Evolutionary conservation across 2,113 vertebrate species (phyloP), one percentile per base, ranked within the genome.

Genomic region (Myrmecophaga tridactyla): DNA sequence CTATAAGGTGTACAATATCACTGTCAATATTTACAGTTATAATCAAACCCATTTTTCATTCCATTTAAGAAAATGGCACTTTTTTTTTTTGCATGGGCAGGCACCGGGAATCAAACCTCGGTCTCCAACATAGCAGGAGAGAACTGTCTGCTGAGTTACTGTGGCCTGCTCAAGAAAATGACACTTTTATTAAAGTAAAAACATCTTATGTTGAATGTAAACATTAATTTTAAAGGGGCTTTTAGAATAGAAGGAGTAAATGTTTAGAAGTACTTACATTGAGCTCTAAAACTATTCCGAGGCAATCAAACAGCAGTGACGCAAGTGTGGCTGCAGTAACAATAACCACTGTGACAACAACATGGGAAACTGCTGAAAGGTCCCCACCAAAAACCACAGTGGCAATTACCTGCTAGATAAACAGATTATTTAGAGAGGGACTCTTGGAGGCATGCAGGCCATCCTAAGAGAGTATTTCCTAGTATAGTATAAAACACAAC

Each of bases 201-300:
- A 62, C 0, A 46, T 53, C 25, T 69, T 58, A n/a, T 8, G 20
- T 80, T 93, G 80, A 96, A 88, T 15, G 14, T 39, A 72, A 63
- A 53, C 20, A 56, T 51, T 46, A 31, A 60, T 58, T 95, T 89
- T 43, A 91, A 77, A 62, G 39, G 31, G 3, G 62, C 62, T 34
- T 76, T 94, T 83, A 84, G n/a, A 76, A 70, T 41, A 23, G 21
- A 77, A 80, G n/a, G n/a, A 67, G 12, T 63, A 94, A 90, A 89
- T 89, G 46, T 53, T 95, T 20, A 96, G 27, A 60, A 80, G 88
- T 94, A 99, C 99, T 99, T 98, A 99, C 99, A 97, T 99, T 99
- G 87, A 99, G 98, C 93, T 99, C 99, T 97, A 99, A 97, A 97
- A 99, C 99, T 86, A 99, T 98, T 96, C 99, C 99, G 94, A 99